Conservation (phyloP, 2,888 invertebrate species). For the Sinopyrophorus schimmeli region DNA sequence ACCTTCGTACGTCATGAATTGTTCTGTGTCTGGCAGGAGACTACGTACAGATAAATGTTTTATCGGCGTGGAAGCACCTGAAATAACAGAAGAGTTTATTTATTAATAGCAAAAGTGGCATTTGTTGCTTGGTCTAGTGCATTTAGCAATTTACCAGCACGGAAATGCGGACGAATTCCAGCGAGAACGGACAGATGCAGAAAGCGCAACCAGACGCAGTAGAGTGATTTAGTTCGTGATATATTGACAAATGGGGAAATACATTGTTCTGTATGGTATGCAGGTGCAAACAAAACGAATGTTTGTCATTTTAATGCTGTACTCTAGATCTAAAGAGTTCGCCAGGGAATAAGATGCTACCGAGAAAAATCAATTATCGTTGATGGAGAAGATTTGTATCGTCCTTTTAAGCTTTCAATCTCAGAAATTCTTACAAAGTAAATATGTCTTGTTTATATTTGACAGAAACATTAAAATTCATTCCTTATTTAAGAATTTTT, state of each 20-base stretch:
- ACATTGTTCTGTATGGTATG: conserved; percentile 20
- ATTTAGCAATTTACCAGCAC: conserved; percentile 10
- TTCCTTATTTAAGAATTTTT: too few relatives aligned
- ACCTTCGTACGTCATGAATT: conserved; percentile 97
- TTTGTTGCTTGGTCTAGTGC: conserved; percentile 8
- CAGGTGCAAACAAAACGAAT: conserved; percentile 30
- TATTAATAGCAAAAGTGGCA: conserved; percentile 19
- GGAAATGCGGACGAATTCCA: conserved; percentile 19
- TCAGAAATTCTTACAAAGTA: neutral
- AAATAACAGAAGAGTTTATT: conserved; percentile 36
- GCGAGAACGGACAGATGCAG: conserved; percentile 22
- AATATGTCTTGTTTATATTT: too few relatives aligned
- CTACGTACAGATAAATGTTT: conserved; percentile 83
- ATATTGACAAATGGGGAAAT: conserved; percentile 33
- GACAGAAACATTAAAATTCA: neutral
- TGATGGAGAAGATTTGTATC: conserved; percentile 7
- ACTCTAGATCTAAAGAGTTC: conserved; percentile 23
- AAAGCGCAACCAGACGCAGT: conserved; percentile 28
- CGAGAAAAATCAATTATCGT: conserved; percentile 22
- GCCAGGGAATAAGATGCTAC: conserved; percentile 18
- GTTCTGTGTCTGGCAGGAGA: conserved; percentile 86
- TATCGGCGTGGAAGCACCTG: conserved; percentile 82
- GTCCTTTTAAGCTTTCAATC: conserved; percentile 4
- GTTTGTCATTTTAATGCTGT: conserved; percentile 30
- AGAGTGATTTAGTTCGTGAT: conserved; percentile 28